These are phyloP conservation scores for Pogonophryne albipinna DNA, from an alignment of 2,797 vertebrate species.

Conservation along the genomic window DNA sequence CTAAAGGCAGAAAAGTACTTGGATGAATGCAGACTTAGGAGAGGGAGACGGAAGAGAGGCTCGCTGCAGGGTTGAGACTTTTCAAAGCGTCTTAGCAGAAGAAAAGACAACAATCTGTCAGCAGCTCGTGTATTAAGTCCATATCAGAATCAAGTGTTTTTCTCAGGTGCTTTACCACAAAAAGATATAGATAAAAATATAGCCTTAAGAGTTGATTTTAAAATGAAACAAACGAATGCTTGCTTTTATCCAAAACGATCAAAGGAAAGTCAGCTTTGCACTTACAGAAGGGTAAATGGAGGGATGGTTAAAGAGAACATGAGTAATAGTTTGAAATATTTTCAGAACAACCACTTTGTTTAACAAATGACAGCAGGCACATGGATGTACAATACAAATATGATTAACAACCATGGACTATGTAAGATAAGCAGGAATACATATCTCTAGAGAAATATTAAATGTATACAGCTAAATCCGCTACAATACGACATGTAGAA, in stretches of 20 bases:
- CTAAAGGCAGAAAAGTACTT: neutral
- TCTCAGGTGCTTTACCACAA: neutral
- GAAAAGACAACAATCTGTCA: neutral
- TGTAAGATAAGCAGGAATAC: no score
- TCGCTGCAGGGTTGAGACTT: neutral
- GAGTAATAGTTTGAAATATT: neutral
- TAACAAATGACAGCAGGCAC: neutral
- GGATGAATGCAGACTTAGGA: constrained; percentile 2
- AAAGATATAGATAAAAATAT: no score
- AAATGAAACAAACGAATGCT: neutral
- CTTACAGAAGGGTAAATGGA: neutral
- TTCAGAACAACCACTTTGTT: neutral
- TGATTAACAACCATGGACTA: neutral
- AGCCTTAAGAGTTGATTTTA: neutral
- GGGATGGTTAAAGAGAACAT: neutral
- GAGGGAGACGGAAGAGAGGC: neutral
- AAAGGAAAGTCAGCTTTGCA: neutral
- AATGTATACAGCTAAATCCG: no score
- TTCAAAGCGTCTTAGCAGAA: neutral
- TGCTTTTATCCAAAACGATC: neutral
- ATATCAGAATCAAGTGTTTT: neutral
- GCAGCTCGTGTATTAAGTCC: neutral
- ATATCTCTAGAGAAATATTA: no score
- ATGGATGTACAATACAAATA: neutral
- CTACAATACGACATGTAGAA: no score